Base-by-base conservation (phyloP, 2,797 vertebrate genomes). In the Eospalax fontanierii region DNA sequence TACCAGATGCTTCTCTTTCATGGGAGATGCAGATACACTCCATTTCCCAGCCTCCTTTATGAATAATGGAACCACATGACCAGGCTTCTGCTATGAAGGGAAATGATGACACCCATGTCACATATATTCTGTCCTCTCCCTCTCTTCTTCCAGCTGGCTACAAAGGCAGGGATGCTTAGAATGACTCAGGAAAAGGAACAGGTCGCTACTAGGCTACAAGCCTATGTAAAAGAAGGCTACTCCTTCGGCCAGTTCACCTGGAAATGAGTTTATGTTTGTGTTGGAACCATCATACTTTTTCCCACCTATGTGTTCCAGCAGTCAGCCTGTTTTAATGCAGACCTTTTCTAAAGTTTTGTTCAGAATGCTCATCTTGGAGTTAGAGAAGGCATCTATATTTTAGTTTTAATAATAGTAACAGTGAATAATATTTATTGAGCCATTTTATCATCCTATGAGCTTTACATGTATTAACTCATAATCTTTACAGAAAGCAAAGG, bases 211-310 rank as follows among this genome's bases (percentile, higher is more conserved):
- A 22, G 46, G 79, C 19, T 26, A 28, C 50, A 50, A 3, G 66
- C 19, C 19, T 10, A 0, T 9, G 0, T 1, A 4, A 30, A 33
- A 0, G 78, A 80, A 8, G 26, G 28, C 22, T 63, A 30, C 2
- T 19, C n/a, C 19, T 81, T 43, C 43, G 30, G 4, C 15, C 11
- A 50, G 78, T 22, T 66, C 87, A 75, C 16, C 79, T 71, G 21
- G 46, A 90, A 90, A 81, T 5, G 33, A 59, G 63, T 15, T 90
- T 66, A 76, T 28, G 5, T 79, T 46, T 71, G 38, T 75, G 21
- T 65, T 78, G 8, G 75, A 80, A 10, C 4, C 50, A 10, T 40
- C 50, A 28, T 57, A 14, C 35, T 57, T 14, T 38, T 83, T 26
- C 50, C 57, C 84, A 59, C 28, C 50, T 79, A 14, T 59, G 9